Base-by-base conservation (phyloP, 2,113 vertebrate species). In the Perccottus glenii region DNA sequence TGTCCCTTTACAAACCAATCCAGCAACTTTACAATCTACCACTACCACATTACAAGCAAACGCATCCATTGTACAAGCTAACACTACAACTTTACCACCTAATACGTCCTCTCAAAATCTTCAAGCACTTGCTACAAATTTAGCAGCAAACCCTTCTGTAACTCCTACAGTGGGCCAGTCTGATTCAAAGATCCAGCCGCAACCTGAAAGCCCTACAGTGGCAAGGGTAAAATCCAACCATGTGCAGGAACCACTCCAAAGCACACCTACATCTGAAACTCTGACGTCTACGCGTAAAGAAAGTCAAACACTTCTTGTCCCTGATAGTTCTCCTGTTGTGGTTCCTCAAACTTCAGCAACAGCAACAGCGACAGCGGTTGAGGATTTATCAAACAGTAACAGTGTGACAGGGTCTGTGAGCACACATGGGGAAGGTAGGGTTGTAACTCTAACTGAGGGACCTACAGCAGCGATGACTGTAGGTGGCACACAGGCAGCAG, bases 341-440 rank as follows among this genome's bases (percentile, higher is more conserved):
- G 35, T 50, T 9, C 19, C 14, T 33, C 62, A 44, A 49, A 48
- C 10, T 46, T 32, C 60, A 5, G 63, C 6, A 53, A 5, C 60
- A 5, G 63, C 6, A 53, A 5, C 52, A 36, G 51, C 27, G 14
- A 78, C 76, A 12, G 47, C n/a, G 4, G 59, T n/a, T 44, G 77
- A 77, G 14, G 81, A 77, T 55, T 45, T 82, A 60, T 60, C 78
- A 19, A 78, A 57, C 42, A 59, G 9, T n/a, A 64, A 60, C 40
- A 70, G 58, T 16, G 63, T 75, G 27, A 42, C 52, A 11, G 78
- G 61, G 38, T 42, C 46, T 27, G 44, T 27, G 9, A 0, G 0
- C 8, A 5, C 27, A 4, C 27, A 52, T 40, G 55, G 33, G 27
- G 60, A 32, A 44, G 9, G 63, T 27, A 44, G 44, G n/a, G 46